phyloP scores from a whole-genome alignment of 2,888 invertebrate genomes.

The Capitulum mitella region DNA sequence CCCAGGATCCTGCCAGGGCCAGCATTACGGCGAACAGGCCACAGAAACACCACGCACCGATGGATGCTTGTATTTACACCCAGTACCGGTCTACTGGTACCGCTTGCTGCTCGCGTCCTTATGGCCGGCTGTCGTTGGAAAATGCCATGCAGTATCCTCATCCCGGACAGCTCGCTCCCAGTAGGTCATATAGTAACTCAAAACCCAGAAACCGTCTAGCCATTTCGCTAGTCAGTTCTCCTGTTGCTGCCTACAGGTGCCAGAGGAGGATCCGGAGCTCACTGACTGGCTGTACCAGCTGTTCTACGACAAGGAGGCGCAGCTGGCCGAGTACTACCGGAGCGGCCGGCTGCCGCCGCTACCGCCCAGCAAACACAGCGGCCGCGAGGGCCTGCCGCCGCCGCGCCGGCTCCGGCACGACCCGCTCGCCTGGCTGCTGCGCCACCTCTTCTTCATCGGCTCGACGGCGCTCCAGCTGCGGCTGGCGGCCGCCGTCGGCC shows the following conservation, averaged over 20 bases:
- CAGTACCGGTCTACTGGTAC: no score
- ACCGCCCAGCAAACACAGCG: background rate
- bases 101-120: no score
- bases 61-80: no score
- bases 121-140: no score
- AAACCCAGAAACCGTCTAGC: no score
- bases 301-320: constrained; percentile 79
- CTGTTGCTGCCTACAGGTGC: constrained; percentile 56
- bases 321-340: constrained; percentile 73
- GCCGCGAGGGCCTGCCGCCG: background rate
- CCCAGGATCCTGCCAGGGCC: no score
- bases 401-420: constrained; percentile 28
- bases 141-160: no score
- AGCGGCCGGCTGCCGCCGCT: constrained; percentile 58
- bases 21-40: no score
- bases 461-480: constrained; percentile 31
- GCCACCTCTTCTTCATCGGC: constrained; percentile 35
- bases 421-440: constrained; percentile 34
- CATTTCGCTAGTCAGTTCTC: no score
- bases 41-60: no score
- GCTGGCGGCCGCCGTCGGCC: background rate
- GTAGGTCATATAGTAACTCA: no score
- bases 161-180: no score
- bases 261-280: constrained; percentile 65
- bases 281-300: constrained; percentile 81